A percentile compares a stretch with the other conserved stretches of the same genome.
Evolutionary conservation across 2,888 invertebrate genomes (phyloP).

Genomic region (Macrophya alboannulata): DNA sequence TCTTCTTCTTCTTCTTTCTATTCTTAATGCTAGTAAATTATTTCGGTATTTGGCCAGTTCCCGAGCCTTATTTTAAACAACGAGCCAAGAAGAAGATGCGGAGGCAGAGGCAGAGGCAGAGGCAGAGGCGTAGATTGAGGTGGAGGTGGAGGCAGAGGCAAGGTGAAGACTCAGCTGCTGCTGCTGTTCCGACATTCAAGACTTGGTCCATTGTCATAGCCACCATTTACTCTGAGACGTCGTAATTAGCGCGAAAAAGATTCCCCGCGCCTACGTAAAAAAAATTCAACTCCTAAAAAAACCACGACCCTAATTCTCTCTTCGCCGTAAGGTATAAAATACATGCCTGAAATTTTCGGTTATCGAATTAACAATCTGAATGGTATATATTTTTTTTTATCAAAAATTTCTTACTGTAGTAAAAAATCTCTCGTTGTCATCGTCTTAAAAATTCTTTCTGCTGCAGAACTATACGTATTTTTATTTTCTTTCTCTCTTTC

Average conservation of each 20-base stretch:
- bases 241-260: conserved; percentile 35
- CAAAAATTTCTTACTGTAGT: not conserved
- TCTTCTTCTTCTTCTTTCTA: conserved; percentile 33
- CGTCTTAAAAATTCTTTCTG: not conserved
- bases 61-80: conserved; percentile 39
- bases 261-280: not conserved
- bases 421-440: not conserved
- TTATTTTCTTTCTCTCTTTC: not conserved
- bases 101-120: not conserved
- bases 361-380: not conserved
- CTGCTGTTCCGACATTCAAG: conserved; percentile 33
- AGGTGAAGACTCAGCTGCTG: conserved; percentile 29
- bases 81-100: conserved; percentile 21
- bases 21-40: conserved; percentile 51
- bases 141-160: not conserved
- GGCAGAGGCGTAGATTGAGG: not conserved
- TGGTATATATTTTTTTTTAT: too few species aligned
- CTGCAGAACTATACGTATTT: not conserved
- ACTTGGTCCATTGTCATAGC: conserved; percentile 39
- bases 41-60: conserved; percentile 48
- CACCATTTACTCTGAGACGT: conserved; percentile 27
- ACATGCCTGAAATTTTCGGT: not conserved
- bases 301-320: not conserved
- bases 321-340: not conserved
- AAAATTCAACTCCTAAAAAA: not conserved